These are phyloP conservation scores for Sebastes minor DNA, from an alignment of 2,797 vertebrate species.

Conservation along the genomic window DNA sequence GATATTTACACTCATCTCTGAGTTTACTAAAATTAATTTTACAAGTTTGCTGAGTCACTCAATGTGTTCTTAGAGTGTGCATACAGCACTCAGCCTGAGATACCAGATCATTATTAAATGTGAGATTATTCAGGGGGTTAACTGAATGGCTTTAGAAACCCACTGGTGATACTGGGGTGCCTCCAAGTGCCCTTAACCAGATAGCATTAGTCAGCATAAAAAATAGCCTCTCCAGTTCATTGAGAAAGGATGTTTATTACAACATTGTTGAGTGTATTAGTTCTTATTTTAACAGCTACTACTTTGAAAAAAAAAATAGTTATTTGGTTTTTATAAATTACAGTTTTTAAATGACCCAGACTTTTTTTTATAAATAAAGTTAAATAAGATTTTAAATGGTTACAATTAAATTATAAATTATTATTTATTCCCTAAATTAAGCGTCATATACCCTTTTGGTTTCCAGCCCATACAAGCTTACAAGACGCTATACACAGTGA, in stretches of 20 bases:
- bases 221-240: not conserved
- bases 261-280: slow-evolving; percentile 6
- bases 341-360: slow-evolving; percentile 7
- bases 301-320: slow-evolving; percentile 1
- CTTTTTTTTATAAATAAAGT: slow-evolving; percentile 1
- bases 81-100: not conserved
- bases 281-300: slow-evolving; percentile 20
- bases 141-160: slow-evolving; percentile 17
- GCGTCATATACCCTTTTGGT: not conserved
- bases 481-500: not conserved
- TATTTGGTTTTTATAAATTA: slow-evolving; percentile 16
- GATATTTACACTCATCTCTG: not conserved
- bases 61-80: not conserved
- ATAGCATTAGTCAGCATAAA: slow-evolving; percentile 19
- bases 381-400: not conserved
- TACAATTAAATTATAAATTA: not conserved
- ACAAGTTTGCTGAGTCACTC: not conserved
- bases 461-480: not conserved
- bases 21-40: slow-evolving; percentile 2
- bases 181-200: slow-evolving; percentile 50
- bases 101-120: not conserved
- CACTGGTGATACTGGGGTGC: slow-evolving; percentile 24
- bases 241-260: slow-evolving; percentile 22
- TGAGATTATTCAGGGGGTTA: slow-evolving; percentile 4
- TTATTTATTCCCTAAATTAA: not conserved